These are phyloP conservation scores for Caenorhabditis sp. DNA, from an alignment of 2,888 invertebrate genomes.

Conservation along the genomic window DNA sequence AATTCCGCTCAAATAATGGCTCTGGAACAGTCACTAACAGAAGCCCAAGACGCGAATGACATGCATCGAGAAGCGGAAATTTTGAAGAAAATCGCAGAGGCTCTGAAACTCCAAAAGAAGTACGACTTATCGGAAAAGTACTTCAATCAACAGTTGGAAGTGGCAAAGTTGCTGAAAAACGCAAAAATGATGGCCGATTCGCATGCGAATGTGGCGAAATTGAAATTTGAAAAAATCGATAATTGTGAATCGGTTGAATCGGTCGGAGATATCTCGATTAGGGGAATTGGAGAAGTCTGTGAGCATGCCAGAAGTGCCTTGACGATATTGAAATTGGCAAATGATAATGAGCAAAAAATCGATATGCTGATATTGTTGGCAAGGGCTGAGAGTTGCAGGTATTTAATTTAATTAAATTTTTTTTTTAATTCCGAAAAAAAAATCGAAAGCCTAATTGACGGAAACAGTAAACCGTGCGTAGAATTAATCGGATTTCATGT, in stretches of 20 bases:
- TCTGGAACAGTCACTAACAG: slow-evolving; percentile 52
- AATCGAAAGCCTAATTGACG: too few species aligned
- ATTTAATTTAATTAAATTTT: too few species aligned
- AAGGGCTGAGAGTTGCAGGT: slow-evolving; percentile 53
- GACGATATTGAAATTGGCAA: slow-evolving; percentile 60
- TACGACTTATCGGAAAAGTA: slow-evolving; percentile 45
- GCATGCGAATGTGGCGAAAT: slow-evolving; percentile 52
- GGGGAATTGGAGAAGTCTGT: slow-evolving; percentile 4
- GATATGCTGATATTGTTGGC: slow-evolving; percentile 63
- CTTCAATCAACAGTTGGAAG: slow-evolving; percentile 58
- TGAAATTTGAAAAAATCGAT: slow-evolving; percentile 15
- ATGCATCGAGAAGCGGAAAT: slow-evolving; percentile 43
- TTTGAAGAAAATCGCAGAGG: slow-evolving; percentile 38
- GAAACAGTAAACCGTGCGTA: too few species aligned
- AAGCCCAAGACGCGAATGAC: slow-evolving; percentile 57
- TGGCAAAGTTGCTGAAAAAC: slow-evolving; percentile 49
- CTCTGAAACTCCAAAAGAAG: slow-evolving; percentile 4
- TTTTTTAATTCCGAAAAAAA: too few species aligned
- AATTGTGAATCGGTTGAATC: too few species aligned
- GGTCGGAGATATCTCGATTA: too few species aligned
- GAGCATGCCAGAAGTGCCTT: slow-evolving; percentile 62
- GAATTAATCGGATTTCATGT: too few species aligned
- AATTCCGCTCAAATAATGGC: slow-evolving; percentile 19
- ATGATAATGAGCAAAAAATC: slow-evolving; percentile 48
- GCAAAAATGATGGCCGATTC: slow-evolving; percentile 60